Base-by-base conservation (phyloP, 2,888 invertebrate species). In the Meiosimyza platycephala region DNA sequence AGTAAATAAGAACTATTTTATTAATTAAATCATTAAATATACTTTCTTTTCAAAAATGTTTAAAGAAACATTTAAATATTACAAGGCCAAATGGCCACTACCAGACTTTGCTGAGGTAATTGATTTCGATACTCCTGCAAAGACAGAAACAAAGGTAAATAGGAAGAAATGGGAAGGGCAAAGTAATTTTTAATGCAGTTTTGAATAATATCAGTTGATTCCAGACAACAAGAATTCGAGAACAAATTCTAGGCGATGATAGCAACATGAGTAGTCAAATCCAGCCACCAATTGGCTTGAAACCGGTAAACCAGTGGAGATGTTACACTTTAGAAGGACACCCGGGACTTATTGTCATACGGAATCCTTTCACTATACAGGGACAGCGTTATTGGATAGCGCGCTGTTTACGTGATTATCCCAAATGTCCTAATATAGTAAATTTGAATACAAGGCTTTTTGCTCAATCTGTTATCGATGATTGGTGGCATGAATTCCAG, bases 301-400 rank as follows among this genome's bases (percentile, higher is more conserved):
- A 76, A 75, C 84, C 89, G 12, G 74, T 85, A 0, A 78, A 85
- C 40, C 83, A 89, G 52, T 95, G 95, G 95, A 88, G 90, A 80
- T 85, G 91, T 54, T 93, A 89, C 82, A 88, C 89, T 76, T 88
- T 94, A 33, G 79, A 80, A n/a, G 84, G 89, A 52, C 90, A 91
- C 76, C 91, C 93, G 74, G 95, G 96, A n/a, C 89, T 97, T 66
- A 86, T 95, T 78, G 90, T 94, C 68, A 93, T 98, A 73, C 89
- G 89, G 79, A 96, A 97, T 87, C 96, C 97, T 16, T 98, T 97
- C 84, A 93, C 93, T 47, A 77, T 87, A 9, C 81, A 88, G 33
- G 95, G 95, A 0, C 95, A 97, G 85, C 90, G 92, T 72, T 94
- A 93, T 84, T 98, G 96, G 97, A 92, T 94, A 28, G 88, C 91